Conservation (phyloP, 2,888 invertebrate species). For the Gryllus longicercus region DNA sequence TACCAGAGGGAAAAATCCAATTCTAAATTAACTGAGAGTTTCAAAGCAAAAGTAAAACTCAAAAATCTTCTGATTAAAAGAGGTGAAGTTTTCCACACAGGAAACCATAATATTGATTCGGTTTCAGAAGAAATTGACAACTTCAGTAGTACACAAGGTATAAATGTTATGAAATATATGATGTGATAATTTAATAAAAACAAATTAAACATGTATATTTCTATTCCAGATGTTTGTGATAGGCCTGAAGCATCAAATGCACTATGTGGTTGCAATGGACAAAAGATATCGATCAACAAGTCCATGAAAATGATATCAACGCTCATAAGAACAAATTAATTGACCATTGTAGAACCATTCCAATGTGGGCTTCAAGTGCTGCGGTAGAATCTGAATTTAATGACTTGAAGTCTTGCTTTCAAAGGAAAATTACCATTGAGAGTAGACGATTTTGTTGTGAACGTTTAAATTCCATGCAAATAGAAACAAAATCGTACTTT, state of each 20-base stretch:
- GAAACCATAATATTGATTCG: not conserved
- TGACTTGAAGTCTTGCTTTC: not conserved
- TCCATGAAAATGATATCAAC: not conserved
- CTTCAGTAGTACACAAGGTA: not conserved
- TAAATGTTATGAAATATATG: not conserved
- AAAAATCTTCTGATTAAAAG: not conserved
- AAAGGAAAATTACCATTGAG: not conserved
- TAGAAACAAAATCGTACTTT: too few species aligned
- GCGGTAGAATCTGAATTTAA: not conserved
- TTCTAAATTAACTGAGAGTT: not conserved
- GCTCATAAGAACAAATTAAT: not conserved
- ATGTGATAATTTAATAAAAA: not conserved
- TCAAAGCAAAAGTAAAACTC: not conserved
- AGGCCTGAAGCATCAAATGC: not conserved
- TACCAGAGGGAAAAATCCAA: not conserved
- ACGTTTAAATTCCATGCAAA: too few species aligned
- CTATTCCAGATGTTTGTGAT: not conserved
- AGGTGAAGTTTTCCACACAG: not conserved
- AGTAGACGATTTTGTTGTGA: not conserved
- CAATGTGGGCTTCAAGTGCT: not conserved
- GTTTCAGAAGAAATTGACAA: not conserved
- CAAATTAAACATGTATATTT: too few species aligned
- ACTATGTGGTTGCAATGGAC: not conserved
- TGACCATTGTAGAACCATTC: not conserved
- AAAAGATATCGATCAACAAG: not conserved